Base-by-base conservation (phyloP, 2,797 vertebrate genomes). In the Karalla daura region DNA sequence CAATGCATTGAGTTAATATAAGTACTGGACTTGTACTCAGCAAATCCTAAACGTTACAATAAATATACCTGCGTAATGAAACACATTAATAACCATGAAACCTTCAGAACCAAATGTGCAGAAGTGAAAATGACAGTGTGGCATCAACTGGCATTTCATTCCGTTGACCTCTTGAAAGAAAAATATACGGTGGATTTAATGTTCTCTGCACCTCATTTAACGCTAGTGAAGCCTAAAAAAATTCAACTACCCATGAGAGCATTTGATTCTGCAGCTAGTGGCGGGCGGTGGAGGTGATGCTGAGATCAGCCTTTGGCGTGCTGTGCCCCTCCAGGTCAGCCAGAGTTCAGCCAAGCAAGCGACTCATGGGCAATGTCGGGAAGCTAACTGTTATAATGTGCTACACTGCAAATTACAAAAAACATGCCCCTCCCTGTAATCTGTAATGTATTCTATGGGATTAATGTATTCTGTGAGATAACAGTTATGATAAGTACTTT, bases 231-330 rank as follows among this genome's bases (percentile, higher is more conserved):
- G 71, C 74, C 65, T 37, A 17, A 49, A 56, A n/a, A 63, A 40
- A 54, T 23, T 18, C 46, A 86, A 51, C 75, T 76, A 69, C 51
- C 76, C 78, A 59, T 85, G 78, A 79, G 64, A 83, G 81, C 63
- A 72, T 87, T 61, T 70, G 76, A 59, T 80, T 75, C 50, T 62
- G 53, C 53, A 61, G 75, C 53, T 32, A 51, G 76, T 39, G 46
- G 35, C 43, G 61, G 69, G 71, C 63, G 63, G 46, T n/a, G 32
- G 54, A 66, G 65, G 58, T 74, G 71, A 69, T 28, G 65, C 58
- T 88, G 81, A 90, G 72, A 69, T 84, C 82, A 86, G 65, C 18
- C 49, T 86, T 80, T 87, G 74, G 80, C 80, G 59, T 14, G 39
- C 9, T 41, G 63, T 64, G 72, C 40, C 63, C 64, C 69, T 83